These are phyloP conservation scores for Ophion slaviceki DNA, from an alignment of 2,888 invertebrate species.

Conservation along the genomic window DNA sequence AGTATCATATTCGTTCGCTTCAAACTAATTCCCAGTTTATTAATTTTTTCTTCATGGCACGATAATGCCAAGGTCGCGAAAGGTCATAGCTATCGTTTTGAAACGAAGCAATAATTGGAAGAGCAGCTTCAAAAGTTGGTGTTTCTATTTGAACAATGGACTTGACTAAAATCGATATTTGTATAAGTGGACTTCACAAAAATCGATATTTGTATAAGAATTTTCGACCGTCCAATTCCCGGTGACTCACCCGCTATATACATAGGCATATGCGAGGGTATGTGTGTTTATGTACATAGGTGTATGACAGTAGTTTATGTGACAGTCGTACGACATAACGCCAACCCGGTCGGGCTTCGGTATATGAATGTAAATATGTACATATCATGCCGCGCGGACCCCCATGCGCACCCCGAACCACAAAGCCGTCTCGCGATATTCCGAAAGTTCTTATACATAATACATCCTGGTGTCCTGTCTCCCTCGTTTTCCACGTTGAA, in stretches of 20 bases:
- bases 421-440: conserved; percentile 55
- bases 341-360: conserved; percentile 6
- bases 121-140: too few relatives aligned
- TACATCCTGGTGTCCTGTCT: conserved; percentile 60
- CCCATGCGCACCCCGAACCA: conserved; percentile 17
- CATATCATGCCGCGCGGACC: neutral
- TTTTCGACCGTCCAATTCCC: neutral
- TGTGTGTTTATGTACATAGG: conserved; percentile 2
- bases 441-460: conserved; percentile 63
- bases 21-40: too few relatives aligned
- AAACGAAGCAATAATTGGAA: too few relatives aligned
- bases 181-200: too few relatives aligned
- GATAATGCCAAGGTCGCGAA: too few relatives aligned
- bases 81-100: too few relatives aligned
- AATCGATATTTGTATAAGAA: neutral
- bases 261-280: conserved; percentile 6
- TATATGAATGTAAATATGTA: conserved; percentile 17
- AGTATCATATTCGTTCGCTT: too few relatives aligned
- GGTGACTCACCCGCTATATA: neutral
- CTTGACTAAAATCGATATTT: too few relatives aligned
- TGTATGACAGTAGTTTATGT: conserved; percentile 19
- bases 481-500: conserved; percentile 50
- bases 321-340: conserved; percentile 11
- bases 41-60: too few relatives aligned
- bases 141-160: too few relatives aligned